These are phyloP conservation scores for Clitarchus hookeri DNA, from an alignment of 2,888 invertebrate genomes.

Conservation along the genomic window DNA sequence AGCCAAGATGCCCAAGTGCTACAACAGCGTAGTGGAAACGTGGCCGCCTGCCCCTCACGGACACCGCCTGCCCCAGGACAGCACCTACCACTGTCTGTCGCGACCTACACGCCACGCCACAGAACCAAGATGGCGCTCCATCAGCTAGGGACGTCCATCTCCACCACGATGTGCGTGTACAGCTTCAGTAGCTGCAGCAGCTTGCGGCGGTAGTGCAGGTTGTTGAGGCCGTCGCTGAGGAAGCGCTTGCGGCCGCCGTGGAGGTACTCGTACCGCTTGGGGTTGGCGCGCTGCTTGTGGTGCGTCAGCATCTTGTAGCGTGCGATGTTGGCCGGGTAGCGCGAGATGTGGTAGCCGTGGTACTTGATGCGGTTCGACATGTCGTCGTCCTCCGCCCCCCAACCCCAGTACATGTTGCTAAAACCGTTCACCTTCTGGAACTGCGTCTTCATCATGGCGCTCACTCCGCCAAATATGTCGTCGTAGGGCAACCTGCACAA, in stretches of 20 bases:
- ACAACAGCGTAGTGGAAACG: too few relatives aligned
- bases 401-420: constrained; percentile 95
- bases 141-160: constrained; percentile 74
- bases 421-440: constrained; percentile 89
- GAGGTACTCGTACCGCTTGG: constrained; percentile 83
- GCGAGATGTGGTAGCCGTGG: constrained; percentile 83
- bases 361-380: constrained; percentile 78
- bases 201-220: constrained; percentile 75
- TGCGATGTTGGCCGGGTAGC: constrained; percentile 91
- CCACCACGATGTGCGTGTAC: constrained; percentile 83
- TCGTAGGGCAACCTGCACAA: constrained; percentile 81
- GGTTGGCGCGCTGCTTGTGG: constrained; percentile 86
- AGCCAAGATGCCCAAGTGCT: too few relatives aligned
- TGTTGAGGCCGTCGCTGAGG: constrained; percentile 84
- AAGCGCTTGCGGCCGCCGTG: constrained; percentile 82
- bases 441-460: constrained; percentile 85
- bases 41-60: background rate
- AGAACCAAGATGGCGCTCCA: constrained; percentile 62
- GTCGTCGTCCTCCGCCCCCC: constrained; percentile 99
- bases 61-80: background rate
- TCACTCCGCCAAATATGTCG: constrained; percentile 93
- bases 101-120: constrained; percentile 35
- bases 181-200: constrained; percentile 70
- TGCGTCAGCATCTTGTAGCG: constrained; percentile 96
- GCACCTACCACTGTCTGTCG: background rate